Conservation (phyloP, 1,140 invertebrate species). For the Piezodorus guildinii region DNA sequence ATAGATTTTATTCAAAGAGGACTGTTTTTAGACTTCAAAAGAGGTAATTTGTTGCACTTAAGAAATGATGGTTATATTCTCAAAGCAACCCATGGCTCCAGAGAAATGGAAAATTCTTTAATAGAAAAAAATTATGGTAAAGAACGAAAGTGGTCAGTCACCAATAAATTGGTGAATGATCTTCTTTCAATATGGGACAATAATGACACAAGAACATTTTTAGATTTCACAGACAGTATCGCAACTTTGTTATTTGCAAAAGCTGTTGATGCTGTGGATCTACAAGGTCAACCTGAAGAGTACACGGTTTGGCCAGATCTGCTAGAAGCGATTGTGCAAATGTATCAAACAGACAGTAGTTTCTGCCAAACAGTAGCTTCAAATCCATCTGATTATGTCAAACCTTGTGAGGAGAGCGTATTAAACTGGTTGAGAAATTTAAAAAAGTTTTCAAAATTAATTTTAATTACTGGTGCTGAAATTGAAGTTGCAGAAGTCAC, state of each 20-base stretch:
- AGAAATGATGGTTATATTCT: constrained; percentile 47
- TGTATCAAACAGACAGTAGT: constrained; percentile 30
- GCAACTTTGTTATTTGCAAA: constrained; percentile 52
- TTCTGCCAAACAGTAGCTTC: neutral
- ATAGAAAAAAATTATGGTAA: constrained; percentile 50
- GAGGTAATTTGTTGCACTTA: constrained; percentile 59
- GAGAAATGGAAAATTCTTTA: constrained; percentile 41
- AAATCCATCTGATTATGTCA: neutral
- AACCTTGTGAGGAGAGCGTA: constrained; percentile 33
- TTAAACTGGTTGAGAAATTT: constrained; percentile 50
- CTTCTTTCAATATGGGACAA: constrained; percentile 50
- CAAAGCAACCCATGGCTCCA: constrained; percentile 57
- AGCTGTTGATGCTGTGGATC: constrained; percentile 55
- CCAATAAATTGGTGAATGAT: constrained; percentile 43
- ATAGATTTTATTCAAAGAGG: constrained; percentile 60
- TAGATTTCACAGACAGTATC: constrained; percentile 67
- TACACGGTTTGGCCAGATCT: constrained; percentile 59
- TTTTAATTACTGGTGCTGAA: constrained; percentile 62
- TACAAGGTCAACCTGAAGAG: constrained; percentile 34
- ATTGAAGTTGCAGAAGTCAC: constrained; percentile 54
- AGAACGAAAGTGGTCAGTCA: constrained; percentile 45
- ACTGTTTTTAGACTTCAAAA: constrained; percentile 57
- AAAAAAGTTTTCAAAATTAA: constrained; percentile 41
- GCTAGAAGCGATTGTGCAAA: constrained; percentile 45
- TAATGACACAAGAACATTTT: constrained; percentile 47